These are phyloP conservation scores for Coreius guichenoti DNA, from an alignment of 2,797 vertebrate species.

Conservation along the genomic window DNA sequence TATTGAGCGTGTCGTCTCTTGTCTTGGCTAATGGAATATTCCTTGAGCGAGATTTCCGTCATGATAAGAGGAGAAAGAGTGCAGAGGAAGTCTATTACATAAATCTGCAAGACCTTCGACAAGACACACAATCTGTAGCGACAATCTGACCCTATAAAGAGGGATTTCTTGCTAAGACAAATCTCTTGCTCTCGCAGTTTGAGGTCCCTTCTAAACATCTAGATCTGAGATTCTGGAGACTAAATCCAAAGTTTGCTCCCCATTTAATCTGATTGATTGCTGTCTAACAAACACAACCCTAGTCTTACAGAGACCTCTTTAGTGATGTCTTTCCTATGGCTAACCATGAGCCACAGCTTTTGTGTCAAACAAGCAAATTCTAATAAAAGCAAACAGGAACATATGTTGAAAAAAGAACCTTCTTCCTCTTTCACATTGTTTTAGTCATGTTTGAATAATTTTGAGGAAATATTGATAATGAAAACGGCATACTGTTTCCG, in stretches of 20 bases:
- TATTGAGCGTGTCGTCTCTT: conserved; percentile 25
- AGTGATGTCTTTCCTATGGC: too few relatives aligned
- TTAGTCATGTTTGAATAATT: neutral
- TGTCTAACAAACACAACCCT: neutral
- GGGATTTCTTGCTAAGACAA: too few relatives aligned
- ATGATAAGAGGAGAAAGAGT: neutral
- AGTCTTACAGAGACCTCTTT: neutral
- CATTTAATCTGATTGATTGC: neutral
- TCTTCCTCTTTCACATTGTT: conserved; percentile 17
- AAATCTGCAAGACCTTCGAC: neutral
- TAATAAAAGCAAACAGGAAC: conserved; percentile 26
- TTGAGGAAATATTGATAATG: conserved; percentile 22
- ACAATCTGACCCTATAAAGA: neutral
- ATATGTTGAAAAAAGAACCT: neutral
- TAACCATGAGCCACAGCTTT: conserved; percentile 11
- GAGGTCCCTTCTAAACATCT: neutral
- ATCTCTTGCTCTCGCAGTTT: too few relatives aligned
- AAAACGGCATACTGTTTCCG: too few relatives aligned
- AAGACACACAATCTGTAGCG: neutral
- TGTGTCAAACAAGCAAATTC: neutral
- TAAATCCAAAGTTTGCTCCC: neutral
- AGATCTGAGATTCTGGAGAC: neutral
- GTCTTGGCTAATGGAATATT: neutral
- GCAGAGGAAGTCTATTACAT: conserved; percentile 38
- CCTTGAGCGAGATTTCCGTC: conserved; percentile 37